A percentile compares a stretch with the other conserved stretches of the same genome.
Evolutionary conservation across 2,888 invertebrate genomes (phyloP).

Genomic region (Chironomus tentans): DNA sequence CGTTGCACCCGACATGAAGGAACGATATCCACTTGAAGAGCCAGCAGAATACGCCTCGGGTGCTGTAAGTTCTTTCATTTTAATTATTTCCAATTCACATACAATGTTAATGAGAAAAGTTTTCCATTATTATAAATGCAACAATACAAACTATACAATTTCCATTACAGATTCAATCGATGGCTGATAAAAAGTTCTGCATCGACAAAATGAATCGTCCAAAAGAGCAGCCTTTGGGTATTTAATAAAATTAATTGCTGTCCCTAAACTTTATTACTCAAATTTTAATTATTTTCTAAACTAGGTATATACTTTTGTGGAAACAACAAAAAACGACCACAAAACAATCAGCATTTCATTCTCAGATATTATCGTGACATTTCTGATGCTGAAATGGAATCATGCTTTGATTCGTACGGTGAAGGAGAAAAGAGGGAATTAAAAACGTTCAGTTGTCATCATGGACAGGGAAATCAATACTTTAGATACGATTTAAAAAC

Average conservation of each 20-base stretch:
- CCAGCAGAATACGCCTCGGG: constrained; percentile 73
- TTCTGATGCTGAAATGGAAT: constrained; percentile 47
- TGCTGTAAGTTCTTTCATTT: constrained; percentile 50
- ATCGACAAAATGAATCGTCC: constrained; percentile 55
- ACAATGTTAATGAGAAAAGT: not conserved
- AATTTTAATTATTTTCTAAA: no score
- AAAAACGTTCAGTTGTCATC: constrained; percentile 77
- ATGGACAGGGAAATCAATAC: constrained; percentile 84
- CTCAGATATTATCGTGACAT: constrained; percentile 35
- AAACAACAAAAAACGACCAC: constrained; percentile 33
- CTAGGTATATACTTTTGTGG: constrained; percentile 35
- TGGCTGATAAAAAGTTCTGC: constrained; percentile 55
- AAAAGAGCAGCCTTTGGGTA: constrained; percentile 31
- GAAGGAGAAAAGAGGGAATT: constrained; percentile 65
- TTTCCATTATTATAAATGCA: not conserved
- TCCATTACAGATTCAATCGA: constrained; percentile 48
- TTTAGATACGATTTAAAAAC: constrained; percentile 63
- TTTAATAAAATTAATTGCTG: not conserved
- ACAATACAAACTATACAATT: constrained; percentile 28
- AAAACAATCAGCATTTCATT: constrained; percentile 35
- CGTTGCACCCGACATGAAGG: constrained; percentile 57
- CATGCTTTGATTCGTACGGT: constrained; percentile 76
- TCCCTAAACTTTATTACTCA: not conserved
- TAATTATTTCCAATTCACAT: constrained; percentile 38
- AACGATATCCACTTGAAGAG: constrained; percentile 71